These are phyloP conservation scores for Zelleria hepariella DNA, from an alignment of 2,888 invertebrate species.

Conservation along the genomic window DNA sequence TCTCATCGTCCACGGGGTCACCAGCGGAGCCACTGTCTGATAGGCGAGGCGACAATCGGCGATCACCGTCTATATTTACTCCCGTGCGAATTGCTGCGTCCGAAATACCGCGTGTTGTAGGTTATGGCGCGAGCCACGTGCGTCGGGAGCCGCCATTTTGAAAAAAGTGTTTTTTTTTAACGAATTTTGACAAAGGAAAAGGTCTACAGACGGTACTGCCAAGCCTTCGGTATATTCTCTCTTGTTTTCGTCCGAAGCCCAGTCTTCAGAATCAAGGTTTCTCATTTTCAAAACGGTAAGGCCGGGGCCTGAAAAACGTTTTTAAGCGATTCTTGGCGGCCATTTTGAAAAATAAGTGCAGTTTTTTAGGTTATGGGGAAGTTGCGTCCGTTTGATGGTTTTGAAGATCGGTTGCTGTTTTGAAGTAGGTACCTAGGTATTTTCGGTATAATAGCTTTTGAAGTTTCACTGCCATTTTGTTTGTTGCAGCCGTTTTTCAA, in stretches of 20 bases:
- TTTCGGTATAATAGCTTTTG: no score
- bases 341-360: not conserved
- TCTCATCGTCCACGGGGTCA: no score
- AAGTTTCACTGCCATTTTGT: no score
- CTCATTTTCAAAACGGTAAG: no score
- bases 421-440: no score
- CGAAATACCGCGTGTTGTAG: not conserved
- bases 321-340: not conserved
- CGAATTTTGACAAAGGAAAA: not conserved
- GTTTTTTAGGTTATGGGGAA: not conserved
- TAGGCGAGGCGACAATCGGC: not conserved
- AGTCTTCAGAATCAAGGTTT: no score
- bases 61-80: conserved; percentile 13
- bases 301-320: not conserved
- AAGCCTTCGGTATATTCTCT: no score
- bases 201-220: no score
- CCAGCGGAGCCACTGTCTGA: conserved; percentile 16
- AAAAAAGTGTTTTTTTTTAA: not conserved
- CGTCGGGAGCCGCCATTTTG: not conserved
- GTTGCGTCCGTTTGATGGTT: no score
- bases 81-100: not conserved
- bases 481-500: no score
- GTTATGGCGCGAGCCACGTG: not conserved
- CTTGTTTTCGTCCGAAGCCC: no score
- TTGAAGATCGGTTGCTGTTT: no score